Evolutionary conservation across 1,140 invertebrate species (phyloP).

Genomic region (Prorops nasuta): DNA sequence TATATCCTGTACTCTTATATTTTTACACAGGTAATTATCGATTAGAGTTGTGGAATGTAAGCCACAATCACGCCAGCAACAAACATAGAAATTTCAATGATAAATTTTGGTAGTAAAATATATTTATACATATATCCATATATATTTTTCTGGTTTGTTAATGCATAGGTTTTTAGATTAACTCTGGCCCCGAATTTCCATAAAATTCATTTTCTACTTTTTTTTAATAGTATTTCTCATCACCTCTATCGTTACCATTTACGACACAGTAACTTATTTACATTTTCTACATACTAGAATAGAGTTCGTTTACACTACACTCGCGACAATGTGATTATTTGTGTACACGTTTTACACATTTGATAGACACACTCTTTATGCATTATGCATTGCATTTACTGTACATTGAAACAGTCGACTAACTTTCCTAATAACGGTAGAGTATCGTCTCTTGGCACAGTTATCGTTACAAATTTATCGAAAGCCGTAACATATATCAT

Average conservation of each 20-base stretch:
- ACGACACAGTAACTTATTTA: slow-evolving; percentile 18
- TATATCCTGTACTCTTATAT: background rate
- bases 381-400: background rate
- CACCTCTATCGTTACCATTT: slow-evolving; percentile 8
- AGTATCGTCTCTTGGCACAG: slow-evolving; percentile 22
- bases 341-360: too few relatives aligned
- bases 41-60: slow-evolving; percentile 49
- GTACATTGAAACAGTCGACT: slow-evolving; percentile 11
- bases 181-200: slow-evolving; percentile 51
- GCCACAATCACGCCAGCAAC: slow-evolving; percentile 48
- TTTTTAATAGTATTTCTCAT: slow-evolving; percentile 16
- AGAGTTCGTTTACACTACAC: background rate
- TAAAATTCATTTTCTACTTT: slow-evolving; percentile 39
- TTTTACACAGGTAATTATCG: background rate
- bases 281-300: slow-evolving; percentile 4
- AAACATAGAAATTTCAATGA: slow-evolving; percentile 55
- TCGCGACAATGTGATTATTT: too few relatives aligned
- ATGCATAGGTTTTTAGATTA: slow-evolving; percentile 48
- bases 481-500: too few relatives aligned
- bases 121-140: slow-evolving; percentile 34
- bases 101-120: slow-evolving; percentile 57
- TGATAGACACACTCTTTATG: background rate
- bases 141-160: slow-evolving; percentile 20
- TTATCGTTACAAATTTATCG: too few relatives aligned
- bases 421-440: slow-evolving; percentile 5